Evolutionary conservation across 2,113 vertebrate genomes (phyloP), one percentile per base, ranked within the genome.

Genomic region (Oreochromis spilurus): DNA sequence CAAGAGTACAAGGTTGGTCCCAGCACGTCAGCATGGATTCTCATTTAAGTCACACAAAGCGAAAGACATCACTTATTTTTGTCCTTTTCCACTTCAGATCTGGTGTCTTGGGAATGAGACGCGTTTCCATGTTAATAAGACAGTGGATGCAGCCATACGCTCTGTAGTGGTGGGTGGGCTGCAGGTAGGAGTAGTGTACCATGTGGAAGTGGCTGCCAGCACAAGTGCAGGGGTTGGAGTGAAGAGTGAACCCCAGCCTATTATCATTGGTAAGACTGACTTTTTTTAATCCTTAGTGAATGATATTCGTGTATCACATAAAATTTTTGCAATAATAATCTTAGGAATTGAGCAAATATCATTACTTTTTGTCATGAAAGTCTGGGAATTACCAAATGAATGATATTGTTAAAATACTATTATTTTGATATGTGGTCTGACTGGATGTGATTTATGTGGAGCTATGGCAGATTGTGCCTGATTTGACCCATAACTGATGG

Each of bases 51-150:
- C 13, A 13, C 11, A 13, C 29, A 4, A 55, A 83, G 9, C 19
- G 31, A 79, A 84, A 45, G 67, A 7, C 21, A 12, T 60, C 31
- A 48, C 54, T 85, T 1, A 79, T 79, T 87, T 43, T 79, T 31
- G 91, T 11, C 17, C 83, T 88, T 84, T 21, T 93, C 38, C 87
- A 14, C 58, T 87, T 79, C 89, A 99, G 99, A 99, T 99, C 89
- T 99, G 98, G 99, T 99, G 99, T 94, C 96, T 99, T 9, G 99
- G 97, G 79, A 99, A 99, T 87, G 99, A 99, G 95, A 99, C 97
- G 3, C 97, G 98, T 38, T 99, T 99, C 96, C 98, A 99, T 88
- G 96, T 99, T 89, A 99, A 99, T 95, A 99, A 99, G 96, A 99
- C 98, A 1, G 99, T 99, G 92, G 99, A 99, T 84, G 98, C 98